phyloP scores from a whole-genome alignment of 2,113 vertebrate genomes.

The Sorex araneus region DNA sequence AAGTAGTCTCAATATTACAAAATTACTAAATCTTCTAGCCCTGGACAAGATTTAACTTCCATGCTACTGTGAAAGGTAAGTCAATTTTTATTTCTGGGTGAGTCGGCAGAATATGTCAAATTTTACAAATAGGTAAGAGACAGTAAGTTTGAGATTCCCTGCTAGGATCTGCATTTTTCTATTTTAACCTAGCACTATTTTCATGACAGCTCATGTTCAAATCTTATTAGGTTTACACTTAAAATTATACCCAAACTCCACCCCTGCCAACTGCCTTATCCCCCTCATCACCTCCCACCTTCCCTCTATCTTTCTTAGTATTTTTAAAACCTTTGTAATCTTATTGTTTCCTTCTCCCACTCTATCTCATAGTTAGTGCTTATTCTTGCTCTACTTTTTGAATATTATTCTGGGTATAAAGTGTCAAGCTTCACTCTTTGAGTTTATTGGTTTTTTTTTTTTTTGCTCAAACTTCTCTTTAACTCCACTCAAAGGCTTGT shows the following conservation, averaged over 20 bases:
- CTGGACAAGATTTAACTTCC: constrained; percentile 37
- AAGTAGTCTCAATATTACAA: neutral
- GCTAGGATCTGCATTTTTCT: constrained; percentile 59
- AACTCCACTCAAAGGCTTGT: constrained; percentile 69
- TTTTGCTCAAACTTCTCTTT: constrained; percentile 69
- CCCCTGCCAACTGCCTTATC: constrained; percentile 74
- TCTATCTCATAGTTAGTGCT: constrained; percentile 79
- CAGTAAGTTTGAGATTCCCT: constrained; percentile 50
- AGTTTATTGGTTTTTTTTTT: constrained; percentile 41
- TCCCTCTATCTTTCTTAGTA: constrained; percentile 78
- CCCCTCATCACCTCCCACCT: constrained; percentile 76
- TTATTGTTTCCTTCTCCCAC: constrained; percentile 83
- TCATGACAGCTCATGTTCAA: constrained; percentile 78
- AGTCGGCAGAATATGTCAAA: constrained; percentile 63
- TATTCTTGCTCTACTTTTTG: constrained; percentile 78
- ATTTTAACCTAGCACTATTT: constrained; percentile 65
- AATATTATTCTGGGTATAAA: constrained; percentile 80
- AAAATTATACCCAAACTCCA: constrained; percentile 79
- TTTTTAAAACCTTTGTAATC: constrained; percentile 82
- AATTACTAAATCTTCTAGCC: constrained; percentile 13
- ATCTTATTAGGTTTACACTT: constrained; percentile 73
- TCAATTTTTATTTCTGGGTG: constrained; percentile 50
- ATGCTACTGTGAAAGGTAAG: constrained; percentile 13
- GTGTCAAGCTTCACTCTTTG: constrained; percentile 78
- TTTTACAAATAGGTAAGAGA: constrained; percentile 70